These are phyloP conservation scores for Plodia interpunctella DNA, from an alignment of 1,140 invertebrate genomes.

Conservation along the genomic window DNA sequence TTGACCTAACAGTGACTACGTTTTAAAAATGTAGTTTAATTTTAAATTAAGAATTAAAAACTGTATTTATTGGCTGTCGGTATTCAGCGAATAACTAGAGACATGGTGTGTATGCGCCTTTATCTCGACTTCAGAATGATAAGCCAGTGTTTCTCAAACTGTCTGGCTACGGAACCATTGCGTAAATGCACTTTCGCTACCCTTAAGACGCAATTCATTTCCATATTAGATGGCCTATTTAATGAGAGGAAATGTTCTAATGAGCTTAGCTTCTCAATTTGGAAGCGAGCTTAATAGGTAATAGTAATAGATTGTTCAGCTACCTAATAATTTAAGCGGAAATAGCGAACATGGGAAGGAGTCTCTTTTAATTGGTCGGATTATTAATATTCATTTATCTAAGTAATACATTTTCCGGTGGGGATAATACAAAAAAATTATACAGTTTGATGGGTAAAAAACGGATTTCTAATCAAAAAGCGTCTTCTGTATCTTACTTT, in stretches of 20 bases:
- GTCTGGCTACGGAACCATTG: not conserved
- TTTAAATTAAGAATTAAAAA: too few species aligned
- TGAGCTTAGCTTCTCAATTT: not conserved
- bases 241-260: not conserved
- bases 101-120: not conserved
- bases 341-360: not conserved
- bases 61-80: too few species aligned
- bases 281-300: not conserved
- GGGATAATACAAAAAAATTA: too few species aligned
- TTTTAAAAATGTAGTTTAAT: too few species aligned
- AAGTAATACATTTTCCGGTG: too few species aligned
- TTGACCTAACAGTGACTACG: too few species aligned
- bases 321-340: not conserved
- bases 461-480: too few species aligned
- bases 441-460: too few species aligned
- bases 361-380: not conserved
- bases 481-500: too few species aligned
- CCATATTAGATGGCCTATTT: constrained; percentile 1
- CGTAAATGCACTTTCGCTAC: constrained; percentile 16
- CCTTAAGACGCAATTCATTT: not conserved
- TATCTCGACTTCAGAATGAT: not conserved
- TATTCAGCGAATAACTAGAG: not conserved
- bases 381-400: too few species aligned
- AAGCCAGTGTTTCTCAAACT: not conserved
- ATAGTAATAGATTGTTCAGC: not conserved